phyloP scores from a whole-genome alignment of 1,140 invertebrate genomes.

The Lordiphosa clarofinis region DNA sequence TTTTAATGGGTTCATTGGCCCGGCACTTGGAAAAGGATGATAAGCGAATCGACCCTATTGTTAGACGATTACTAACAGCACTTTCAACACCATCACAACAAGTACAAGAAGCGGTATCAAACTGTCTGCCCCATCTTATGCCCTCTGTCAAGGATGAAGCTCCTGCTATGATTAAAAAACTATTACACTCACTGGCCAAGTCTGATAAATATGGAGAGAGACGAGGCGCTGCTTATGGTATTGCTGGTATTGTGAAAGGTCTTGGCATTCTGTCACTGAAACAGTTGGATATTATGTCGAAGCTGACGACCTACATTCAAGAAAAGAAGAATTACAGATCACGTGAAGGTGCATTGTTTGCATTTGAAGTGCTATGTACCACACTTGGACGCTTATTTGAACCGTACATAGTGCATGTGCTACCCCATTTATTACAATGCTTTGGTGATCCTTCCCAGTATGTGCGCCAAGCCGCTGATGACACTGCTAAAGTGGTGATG shows the following conservation, averaged over 20 bases:
- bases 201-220: slow-evolving; percentile 97
- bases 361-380: slow-evolving; percentile 97
- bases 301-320: slow-evolving; percentile 95
- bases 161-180: slow-evolving; percentile 91
- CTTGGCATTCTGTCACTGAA: slow-evolving; percentile 97
- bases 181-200: slow-evolving; percentile 93
- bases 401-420: slow-evolving; percentile 98
- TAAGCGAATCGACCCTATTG: slow-evolving; percentile 93
- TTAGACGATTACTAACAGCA: slow-evolving; percentile 93
- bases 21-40: slow-evolving; percentile 96
- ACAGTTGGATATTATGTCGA: slow-evolving; percentile 97
- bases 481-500: slow-evolving; percentile 97
- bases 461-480: slow-evolving; percentile 94
- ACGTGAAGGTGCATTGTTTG: slow-evolving; percentile 97
- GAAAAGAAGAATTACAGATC: slow-evolving; percentile 97
- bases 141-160: slow-evolving; percentile 95
- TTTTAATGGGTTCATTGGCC: slow-evolving; percentile 97
- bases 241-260: slow-evolving; percentile 95
- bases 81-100: slow-evolving; percentile 97
- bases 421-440: slow-evolving; percentile 96
- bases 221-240: slow-evolving; percentile 91
- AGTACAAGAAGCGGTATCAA: slow-evolving; percentile 98
- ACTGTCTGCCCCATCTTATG: slow-evolving; percentile 96
- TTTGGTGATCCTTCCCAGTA: slow-evolving; percentile 97
- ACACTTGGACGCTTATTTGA: slow-evolving; percentile 98